Base-by-base conservation (phyloP, 2,888 invertebrate species). In the Pegoplata infirma region DNA sequence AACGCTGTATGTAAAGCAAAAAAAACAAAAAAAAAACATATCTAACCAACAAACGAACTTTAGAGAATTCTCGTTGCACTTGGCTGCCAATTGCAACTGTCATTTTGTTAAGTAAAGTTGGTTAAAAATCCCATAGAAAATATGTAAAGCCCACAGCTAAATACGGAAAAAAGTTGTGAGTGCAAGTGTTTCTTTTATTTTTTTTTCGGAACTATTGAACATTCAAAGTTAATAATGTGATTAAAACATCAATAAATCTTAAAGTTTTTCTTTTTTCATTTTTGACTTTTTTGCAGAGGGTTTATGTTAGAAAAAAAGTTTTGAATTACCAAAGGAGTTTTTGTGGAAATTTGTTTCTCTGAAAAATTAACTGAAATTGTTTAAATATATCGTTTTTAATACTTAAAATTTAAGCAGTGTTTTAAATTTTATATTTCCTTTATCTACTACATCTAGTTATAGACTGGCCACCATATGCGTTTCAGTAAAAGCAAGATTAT, bases 41-140 rank as follows among this genome's bases (percentile, higher is more conserved):
- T 23, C 58, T 17, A 75, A 74, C 46, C 53, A 47, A 25, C 59
- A 53, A 74, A 71, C 55, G 71, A 74, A 79, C 74, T 79, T 74
- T 79, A 12, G 74, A 74, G 78, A 74, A 69, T 78, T 74, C 59
- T 78, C 73, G 71, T 61, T 79, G 78, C 78, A 79, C 66, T 71
- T 67, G 74, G 78, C 78, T 71, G 74, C 74, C 78, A 74, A 79
- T 69, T 75, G 78, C 78, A 79, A 79, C 78, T 74, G 74, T 74
- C 74, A 79, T 69, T 79, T 66, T 49, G 78, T 61, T 64, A 25
- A 55, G 25, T 23, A 74, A 75, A 66, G 16, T 68, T 69, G 51
- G 73, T 64, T 32, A 17, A n/a, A n/a, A 25, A 51, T 23, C 16
- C 28, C 23, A n/a, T 12, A 40, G 64, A 55, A 40, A 47, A 68